Conservation (phyloP, 2,797 vertebrate genomes). For the Buphagus erythrorhynchus region DNA sequence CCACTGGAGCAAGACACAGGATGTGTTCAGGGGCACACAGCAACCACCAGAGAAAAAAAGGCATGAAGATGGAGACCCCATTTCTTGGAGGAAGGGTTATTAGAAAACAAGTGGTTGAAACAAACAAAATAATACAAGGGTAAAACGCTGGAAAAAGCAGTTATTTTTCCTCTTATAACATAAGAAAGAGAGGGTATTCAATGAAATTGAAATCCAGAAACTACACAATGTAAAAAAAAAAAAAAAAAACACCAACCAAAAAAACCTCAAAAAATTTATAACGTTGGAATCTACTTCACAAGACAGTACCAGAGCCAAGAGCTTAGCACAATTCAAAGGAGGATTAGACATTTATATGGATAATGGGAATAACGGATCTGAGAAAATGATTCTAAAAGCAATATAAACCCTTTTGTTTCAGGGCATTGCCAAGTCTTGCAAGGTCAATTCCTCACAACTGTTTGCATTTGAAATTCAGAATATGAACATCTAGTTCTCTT, state of each 20-base stretch:
- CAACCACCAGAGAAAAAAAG: neutral
- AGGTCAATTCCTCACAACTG: conserved; percentile 4
- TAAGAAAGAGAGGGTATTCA: neutral
- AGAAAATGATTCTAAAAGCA: neutral
- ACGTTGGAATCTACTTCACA: neutral
- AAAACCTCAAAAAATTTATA: neutral
- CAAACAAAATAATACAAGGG: neutral
- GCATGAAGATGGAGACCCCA: neutral
- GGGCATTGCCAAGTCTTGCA: neutral
- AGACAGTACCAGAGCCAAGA: neutral
- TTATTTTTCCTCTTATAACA: neutral
- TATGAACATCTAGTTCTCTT: rapidly evolving
- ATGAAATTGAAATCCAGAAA: neutral
- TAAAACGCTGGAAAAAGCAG: neutral
- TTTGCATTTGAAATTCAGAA: neutral
- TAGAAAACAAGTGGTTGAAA: neutral
- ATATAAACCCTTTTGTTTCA: conserved; percentile 17
- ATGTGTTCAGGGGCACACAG: neutral
- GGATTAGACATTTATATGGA: conserved; percentile 34
- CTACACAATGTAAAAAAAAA: neutral
- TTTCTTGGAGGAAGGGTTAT: neutral
- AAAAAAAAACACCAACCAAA: no score
- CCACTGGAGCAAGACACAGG: neutral
- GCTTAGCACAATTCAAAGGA: conserved; percentile 9
- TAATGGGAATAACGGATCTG: neutral